Percentiles rank a stretch among this genome's conserved stretches.
These are phyloP conservation scores for Cephus runcator DNA, from an alignment of 2,888 invertebrate species.

Conservation along the genomic window DNA sequence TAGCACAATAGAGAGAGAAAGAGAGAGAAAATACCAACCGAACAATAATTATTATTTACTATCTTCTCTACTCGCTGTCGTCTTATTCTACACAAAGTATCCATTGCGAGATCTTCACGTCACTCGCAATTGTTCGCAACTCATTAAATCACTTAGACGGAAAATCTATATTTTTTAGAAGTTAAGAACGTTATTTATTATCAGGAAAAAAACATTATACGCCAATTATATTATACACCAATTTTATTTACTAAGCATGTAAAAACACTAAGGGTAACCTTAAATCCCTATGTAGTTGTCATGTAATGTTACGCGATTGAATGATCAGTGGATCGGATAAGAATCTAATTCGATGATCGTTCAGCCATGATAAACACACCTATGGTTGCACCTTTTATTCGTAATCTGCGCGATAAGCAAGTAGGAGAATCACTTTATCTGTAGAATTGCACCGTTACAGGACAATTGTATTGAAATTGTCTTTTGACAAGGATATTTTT, in stretches of 20 bases:
- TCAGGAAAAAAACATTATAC: neutral
- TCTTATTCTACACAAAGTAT: neutral
- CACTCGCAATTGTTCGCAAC: neutral
- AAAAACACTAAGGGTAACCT: neutral
- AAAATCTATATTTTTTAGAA: neutral
- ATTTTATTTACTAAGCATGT: neutral
- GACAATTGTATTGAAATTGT: neutral
- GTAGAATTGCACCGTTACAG: neutral
- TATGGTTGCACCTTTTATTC: neutral
- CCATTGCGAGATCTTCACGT: neutral
- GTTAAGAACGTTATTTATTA: neutral
- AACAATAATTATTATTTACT: too few relatives aligned
- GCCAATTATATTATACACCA: neutral
- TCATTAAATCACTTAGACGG: neutral
- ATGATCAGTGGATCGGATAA: neutral
- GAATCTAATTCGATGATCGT: neutral
- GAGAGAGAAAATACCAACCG: too few relatives aligned
- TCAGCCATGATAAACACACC: neutral
- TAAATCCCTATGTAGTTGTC: neutral
- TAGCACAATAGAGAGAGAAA: too few relatives aligned
- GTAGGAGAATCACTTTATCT: neutral
- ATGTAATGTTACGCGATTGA: neutral
- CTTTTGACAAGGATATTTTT: neutral
- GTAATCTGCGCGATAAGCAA: neutral
- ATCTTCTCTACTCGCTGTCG: too few relatives aligned